A percentile compares a stretch with the other conserved stretches of the same genome.
phyloP scores from a whole-genome alignment of 35 echinoderm and acorn worm genomes.

The Nesometra sesokonis region DNA sequence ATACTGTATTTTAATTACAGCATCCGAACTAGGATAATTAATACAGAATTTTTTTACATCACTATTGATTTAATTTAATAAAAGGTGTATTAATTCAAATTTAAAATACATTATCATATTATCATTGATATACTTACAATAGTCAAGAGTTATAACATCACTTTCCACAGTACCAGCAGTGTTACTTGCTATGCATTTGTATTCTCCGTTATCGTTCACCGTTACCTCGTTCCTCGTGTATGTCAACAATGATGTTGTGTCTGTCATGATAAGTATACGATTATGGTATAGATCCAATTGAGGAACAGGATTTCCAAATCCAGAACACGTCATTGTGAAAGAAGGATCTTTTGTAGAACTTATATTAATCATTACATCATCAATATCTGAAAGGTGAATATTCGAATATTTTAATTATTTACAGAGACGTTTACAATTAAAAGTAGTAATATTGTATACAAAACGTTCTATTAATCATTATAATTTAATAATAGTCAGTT shows the following conservation, averaged over 20 bases:
- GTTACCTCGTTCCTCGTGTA: background rate
- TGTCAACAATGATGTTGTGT: background rate
- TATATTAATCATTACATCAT: background rate
- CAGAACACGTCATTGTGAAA: background rate
- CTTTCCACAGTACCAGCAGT: background rate
- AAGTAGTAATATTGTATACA: too few species aligned
- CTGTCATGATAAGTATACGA: background rate
- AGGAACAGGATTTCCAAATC: background rate
- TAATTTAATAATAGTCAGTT: too few species aligned
- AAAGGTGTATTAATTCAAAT: too few species aligned
- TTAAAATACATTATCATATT: too few species aligned
- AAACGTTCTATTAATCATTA: too few species aligned
- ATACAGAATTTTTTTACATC: too few species aligned
- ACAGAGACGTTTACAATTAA: too few species aligned
- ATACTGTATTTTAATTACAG: too few species aligned
- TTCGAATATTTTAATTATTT: too few species aligned
- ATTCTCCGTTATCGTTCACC: background rate
- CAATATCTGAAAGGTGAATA: too few species aligned
- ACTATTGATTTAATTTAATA: too few species aligned
- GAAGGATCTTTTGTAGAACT: background rate
- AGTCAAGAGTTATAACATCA: background rate
- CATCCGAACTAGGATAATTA: too few species aligned
- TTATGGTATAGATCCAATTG: background rate
- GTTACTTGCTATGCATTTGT: background rate
- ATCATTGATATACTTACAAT: background rate